Conservation (phyloP, 2,888 invertebrate species). For the Plemyria rubiginata region DNA sequence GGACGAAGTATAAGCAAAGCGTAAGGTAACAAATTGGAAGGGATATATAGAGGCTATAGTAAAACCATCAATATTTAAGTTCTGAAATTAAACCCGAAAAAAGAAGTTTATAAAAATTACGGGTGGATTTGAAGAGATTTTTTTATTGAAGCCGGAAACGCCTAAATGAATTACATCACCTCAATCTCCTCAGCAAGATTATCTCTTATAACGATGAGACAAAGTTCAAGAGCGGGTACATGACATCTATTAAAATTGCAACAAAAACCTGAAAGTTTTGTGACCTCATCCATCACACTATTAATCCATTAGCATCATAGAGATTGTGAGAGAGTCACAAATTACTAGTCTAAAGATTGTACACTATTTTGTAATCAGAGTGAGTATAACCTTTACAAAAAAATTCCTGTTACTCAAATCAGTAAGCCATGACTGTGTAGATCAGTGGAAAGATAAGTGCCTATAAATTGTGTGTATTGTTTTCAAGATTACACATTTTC, state of each 20-base stretch:
- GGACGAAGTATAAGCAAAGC: slow-evolving; percentile 57
- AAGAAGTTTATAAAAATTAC: no score
- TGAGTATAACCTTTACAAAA: background rate
- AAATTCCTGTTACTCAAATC: background rate
- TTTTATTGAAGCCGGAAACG: background rate
- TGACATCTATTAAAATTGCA: slow-evolving; percentile 6
- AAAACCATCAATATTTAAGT: background rate
- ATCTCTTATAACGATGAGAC: slow-evolving; percentile 4
- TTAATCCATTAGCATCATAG: background rate
- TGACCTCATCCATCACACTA: background rate
- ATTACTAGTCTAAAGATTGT: background rate
- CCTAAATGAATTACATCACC: background rate
- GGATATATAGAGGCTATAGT: background rate
- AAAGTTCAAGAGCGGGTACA: slow-evolving; percentile 7
- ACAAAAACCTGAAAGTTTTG: slow-evolving; percentile 1
- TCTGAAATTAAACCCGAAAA: background rate
- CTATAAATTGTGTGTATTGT: background rate
- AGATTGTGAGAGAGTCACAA: no score
- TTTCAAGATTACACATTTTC: background rate
- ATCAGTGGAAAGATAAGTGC: background rate
- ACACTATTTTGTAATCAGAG: background rate
- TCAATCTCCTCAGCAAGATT: background rate
- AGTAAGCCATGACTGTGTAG: background rate
- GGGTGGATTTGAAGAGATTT: background rate
- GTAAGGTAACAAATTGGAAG: slow-evolving; percentile 22